Percentiles rank a stretch among this genome's conserved stretches.
Conservation (phyloP, 1,140 invertebrate genomes). For the Spodoptera frugiperda region DNA sequence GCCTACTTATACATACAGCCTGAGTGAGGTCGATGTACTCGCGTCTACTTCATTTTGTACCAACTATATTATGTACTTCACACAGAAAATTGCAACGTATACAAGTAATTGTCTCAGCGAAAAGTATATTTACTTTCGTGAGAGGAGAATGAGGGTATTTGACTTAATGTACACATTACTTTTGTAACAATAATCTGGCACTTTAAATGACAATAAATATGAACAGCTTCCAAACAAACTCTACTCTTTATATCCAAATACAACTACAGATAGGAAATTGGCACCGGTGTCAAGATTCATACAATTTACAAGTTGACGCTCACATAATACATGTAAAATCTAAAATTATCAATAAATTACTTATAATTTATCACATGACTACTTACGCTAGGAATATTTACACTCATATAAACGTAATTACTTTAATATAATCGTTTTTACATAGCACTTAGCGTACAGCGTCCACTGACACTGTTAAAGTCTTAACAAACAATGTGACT, state of each 20-base stretch:
- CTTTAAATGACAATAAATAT: not conserved
- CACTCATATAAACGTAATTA: constrained; percentile 59
- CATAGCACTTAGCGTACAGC: constrained; percentile 52
- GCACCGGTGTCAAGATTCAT: constrained; percentile 59
- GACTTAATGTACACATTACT: too few species aligned
- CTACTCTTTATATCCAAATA: constrained; percentile 29
- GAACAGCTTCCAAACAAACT: constrained; percentile 22
- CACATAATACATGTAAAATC: constrained; percentile 73
- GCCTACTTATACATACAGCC: not conserved
- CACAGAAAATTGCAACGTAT: not conserved
- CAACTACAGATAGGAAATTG: constrained; percentile 55
- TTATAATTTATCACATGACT: constrained; percentile 70
- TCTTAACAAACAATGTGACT: constrained; percentile 24
- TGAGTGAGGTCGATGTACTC: constrained; percentile 7
- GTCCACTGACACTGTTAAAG: constrained; percentile 12
- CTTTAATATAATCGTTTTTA: constrained; percentile 56
- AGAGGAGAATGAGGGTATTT: not conserved
- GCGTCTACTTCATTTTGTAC: not conserved
- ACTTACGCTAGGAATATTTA: constrained; percentile 69
- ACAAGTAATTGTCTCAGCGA: not conserved
- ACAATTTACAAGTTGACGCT: constrained; percentile 53
- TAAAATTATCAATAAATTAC: constrained; percentile 75
- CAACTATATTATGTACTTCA: not conserved
- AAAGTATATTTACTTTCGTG: not conserved
- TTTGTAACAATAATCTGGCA: not conserved